These are phyloP conservation scores for Actenoides lindsayi DNA, from an alignment of 2,113 vertebrate species.

Conservation along the genomic window DNA sequence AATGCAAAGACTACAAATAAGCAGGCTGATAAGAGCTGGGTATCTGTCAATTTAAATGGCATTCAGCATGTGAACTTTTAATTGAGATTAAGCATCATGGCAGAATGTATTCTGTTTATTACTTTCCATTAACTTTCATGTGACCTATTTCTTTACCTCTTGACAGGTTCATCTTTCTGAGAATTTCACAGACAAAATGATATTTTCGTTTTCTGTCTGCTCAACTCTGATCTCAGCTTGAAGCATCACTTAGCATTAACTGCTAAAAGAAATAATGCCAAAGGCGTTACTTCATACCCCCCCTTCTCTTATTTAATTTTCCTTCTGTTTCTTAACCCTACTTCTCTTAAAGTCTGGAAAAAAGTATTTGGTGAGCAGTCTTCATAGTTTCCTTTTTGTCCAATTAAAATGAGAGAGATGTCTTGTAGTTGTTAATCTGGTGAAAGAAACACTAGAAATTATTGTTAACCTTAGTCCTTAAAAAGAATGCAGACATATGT, in stretches of 20 bases:
- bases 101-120: constrained; percentile 54
- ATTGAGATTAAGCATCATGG: constrained; percentile 62
- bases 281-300: background rate
- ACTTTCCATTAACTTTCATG: constrained; percentile 59
- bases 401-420: background rate
- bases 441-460: background rate
- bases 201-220: constrained; percentile 29
- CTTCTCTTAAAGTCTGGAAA: background rate
- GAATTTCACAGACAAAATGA: constrained; percentile 61
- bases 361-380: background rate
- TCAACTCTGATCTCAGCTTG: constrained; percentile 64
- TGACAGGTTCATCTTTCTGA: constrained; percentile 70
- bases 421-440: background rate
- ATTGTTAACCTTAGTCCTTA: background rate
- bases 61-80: constrained; percentile 68
- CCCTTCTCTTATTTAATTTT: background rate
- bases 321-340: background rate
- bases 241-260: constrained; percentile 63
- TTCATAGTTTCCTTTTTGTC: background rate
- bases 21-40: constrained; percentile 12
- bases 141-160: constrained; percentile 65
- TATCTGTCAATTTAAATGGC: constrained; percentile 63
- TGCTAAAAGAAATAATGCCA: constrained; percentile 36
- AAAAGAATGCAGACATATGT: background rate
- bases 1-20: constrained; percentile 37